These are phyloP conservation scores for Hecatera dysodea DNA, from an alignment of 2,888 invertebrate species.

Conservation along the genomic window DNA sequence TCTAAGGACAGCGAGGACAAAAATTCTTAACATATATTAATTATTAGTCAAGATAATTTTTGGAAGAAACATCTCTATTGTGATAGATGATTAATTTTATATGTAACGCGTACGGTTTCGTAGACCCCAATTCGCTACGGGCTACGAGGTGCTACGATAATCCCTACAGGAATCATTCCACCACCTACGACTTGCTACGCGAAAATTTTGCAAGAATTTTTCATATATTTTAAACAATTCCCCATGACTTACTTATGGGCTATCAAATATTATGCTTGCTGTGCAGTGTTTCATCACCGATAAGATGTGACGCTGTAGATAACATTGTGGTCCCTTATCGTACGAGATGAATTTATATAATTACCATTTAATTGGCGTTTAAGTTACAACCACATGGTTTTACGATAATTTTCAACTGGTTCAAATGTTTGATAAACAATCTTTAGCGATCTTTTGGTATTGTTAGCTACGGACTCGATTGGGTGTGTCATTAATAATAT, in stretches of 20 bases:
- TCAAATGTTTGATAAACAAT: constrained; percentile 31
- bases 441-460: constrained; percentile 18
- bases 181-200: constrained; percentile 1
- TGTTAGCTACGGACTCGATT: neutral
- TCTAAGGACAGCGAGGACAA: neutral
- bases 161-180: constrained; percentile 29
- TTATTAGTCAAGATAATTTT: constrained; percentile 18
- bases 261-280: neutral
- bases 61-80: neutral
- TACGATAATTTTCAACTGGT: constrained; percentile 35
- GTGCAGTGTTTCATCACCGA: constrained; percentile 26
- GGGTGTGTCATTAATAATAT: neutral
- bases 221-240: neutral
- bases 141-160: constrained; percentile 32
- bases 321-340: constrained; percentile 53
- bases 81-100: constrained; percentile 27
- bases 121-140: constrained; percentile 28
- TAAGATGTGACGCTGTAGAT: constrained; percentile 36
- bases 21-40: neutral
- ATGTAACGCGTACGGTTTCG: constrained; percentile 40
- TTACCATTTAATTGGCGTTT: constrained; percentile 47
- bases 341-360: constrained; percentile 48
- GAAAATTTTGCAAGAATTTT: neutral
- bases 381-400: constrained; percentile 28
- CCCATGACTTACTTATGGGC: too few relatives aligned